Percentiles rank a stretch among this genome's conserved stretches.
Conservation (phyloP, 1,140 invertebrate genomes). For the Atta texana region DNA sequence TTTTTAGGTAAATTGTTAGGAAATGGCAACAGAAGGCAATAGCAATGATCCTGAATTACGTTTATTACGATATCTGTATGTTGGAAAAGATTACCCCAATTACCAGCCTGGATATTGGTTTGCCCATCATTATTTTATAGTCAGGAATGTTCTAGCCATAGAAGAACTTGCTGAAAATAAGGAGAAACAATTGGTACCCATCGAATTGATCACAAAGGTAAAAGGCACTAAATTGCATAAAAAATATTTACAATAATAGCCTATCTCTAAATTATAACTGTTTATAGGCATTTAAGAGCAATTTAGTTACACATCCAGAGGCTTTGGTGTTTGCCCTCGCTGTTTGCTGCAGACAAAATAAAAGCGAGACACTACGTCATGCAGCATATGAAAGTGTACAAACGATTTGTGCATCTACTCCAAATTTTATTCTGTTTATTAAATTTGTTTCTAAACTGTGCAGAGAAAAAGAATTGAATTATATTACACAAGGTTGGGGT, state of each 20-base stretch:
- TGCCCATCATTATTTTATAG: conserved; percentile 86
- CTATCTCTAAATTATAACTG: conserved; percentile 31
- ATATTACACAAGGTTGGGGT: conserved; percentile 87
- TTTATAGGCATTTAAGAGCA: conserved; percentile 85
- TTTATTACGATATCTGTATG: conserved; percentile 85
- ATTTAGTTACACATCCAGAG: conserved; percentile 86
- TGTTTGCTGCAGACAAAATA: conserved; percentile 85
- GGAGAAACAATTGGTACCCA: conserved; percentile 82
- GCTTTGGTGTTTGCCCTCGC: conserved; percentile 88
- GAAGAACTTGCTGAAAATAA: conserved; percentile 81
- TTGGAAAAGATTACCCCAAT: conserved; percentile 87
- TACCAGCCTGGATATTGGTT: conserved; percentile 88
- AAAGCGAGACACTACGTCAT: conserved; percentile 82
- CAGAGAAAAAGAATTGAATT: conserved; percentile 74
- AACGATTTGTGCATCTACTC: conserved; percentile 86
- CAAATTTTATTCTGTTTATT: conserved; percentile 88
- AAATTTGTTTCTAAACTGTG: conserved; percentile 87
- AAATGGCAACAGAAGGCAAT: conserved; percentile 64
- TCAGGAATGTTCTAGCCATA: conserved; percentile 84
- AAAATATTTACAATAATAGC: conserved; percentile 52
- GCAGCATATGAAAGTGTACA: conserved; percentile 86
- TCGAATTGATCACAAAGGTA: conserved; percentile 86
- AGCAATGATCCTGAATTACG: conserved; percentile 73
- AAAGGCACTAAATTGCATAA: conserved; percentile 46
- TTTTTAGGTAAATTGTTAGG: conserved; percentile 3